A percentile compares a stretch with the other conserved stretches of the same genome.
These are phyloP conservation scores for Pipistrellus kuhlii DNA, from an alignment of 2,797 vertebrate genomes.

Conservation along the genomic window DNA sequence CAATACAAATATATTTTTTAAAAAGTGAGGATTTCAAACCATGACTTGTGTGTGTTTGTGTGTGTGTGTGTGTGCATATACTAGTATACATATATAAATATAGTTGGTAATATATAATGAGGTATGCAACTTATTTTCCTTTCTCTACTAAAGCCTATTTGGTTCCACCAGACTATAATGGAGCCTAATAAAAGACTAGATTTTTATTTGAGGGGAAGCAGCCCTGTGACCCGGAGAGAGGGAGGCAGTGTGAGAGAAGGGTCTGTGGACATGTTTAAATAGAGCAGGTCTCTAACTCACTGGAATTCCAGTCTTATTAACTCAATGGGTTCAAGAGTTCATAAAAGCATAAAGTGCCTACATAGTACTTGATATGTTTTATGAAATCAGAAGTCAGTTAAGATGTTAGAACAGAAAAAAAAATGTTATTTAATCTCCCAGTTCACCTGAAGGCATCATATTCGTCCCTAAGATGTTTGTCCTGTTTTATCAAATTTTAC, in stretches of 20 bases:
- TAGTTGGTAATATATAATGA: neutral
- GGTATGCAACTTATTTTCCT: neutral
- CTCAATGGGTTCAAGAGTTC: conserved; percentile 71
- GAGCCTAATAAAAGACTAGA: neutral
- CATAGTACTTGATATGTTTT: conserved; percentile 14
- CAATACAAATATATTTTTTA: neutral
- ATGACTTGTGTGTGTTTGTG: neutral
- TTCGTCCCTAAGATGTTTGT: neutral
- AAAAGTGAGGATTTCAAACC: neutral
- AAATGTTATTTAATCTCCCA: neutral
- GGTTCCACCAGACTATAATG: neutral
- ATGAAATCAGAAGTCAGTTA: conserved; percentile 57
- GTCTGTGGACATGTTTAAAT: conserved; percentile 38
- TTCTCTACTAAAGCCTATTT: neutral
- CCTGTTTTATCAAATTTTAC: neutral
- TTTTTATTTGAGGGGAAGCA: conserved; percentile 16
- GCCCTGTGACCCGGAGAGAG: neutral
- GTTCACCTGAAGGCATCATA: neutral
- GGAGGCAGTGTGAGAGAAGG: neutral
- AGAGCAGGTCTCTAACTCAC: neutral
- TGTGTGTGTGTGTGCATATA: no score
- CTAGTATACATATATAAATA: neutral
- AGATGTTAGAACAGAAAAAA: neutral
- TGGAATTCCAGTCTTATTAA: conserved; percentile 67
- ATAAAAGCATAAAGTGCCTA: conserved; percentile 38